Conservation (phyloP, 2,888 invertebrate species). For the Kuschelorhynchus macadamiae region DNA sequence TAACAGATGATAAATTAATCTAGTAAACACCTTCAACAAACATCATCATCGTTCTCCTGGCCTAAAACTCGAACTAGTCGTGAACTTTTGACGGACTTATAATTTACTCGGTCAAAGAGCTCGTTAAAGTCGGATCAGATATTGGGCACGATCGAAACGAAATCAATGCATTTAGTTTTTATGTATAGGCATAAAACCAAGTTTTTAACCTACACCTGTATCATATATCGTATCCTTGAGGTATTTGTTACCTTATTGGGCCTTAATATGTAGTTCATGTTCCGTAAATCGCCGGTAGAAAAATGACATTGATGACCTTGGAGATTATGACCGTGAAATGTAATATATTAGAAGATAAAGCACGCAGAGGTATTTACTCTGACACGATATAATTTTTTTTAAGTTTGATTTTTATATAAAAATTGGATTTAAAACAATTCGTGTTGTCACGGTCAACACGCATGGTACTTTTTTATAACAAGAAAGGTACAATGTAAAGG, state of each 20-base stretch:
- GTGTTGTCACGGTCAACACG: too few species aligned
- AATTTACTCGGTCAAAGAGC: conserved; percentile 26
- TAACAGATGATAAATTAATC: too few species aligned
- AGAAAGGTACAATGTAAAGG: too few species aligned
- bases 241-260: conserved; percentile 25
- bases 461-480: too few species aligned
- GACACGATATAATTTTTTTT: too few species aligned
- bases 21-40: too few species aligned
- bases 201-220: conserved; percentile 12
- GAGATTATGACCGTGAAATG: conserved; percentile 15
- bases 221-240: conserved; percentile 17
- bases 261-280: conserved; percentile 14
- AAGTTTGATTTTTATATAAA: too few species aligned
- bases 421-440: too few species aligned
- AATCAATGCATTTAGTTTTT: conserved; percentile 1
- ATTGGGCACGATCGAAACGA: conserved; percentile 23
- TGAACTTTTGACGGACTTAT: conserved; percentile 29
- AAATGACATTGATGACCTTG: conserved; percentile 31
- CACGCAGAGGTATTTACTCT: background rate
- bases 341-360: background rate
- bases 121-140: conserved; percentile 34
- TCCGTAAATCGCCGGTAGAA: conserved; percentile 20
- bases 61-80: conserved; percentile 9
- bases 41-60: too few species aligned
- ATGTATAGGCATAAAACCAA: background rate